Evolutionary conservation across 1,140 invertebrate species (phyloP).

Genomic region (Dinoponera quadriceps): DNA sequence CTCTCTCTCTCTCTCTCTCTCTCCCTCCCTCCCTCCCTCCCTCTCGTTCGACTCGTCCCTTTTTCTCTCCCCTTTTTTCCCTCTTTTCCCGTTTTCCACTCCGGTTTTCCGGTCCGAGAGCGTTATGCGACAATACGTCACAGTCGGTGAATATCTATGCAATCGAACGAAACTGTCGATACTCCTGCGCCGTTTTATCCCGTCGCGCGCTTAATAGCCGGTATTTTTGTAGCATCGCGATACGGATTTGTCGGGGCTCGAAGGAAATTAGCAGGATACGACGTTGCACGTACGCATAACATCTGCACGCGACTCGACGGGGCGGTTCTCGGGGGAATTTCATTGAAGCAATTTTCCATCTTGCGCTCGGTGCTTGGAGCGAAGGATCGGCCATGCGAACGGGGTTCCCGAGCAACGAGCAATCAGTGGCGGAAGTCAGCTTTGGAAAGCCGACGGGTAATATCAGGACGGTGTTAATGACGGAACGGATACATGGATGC

Average conservation of each 20-base stretch:
- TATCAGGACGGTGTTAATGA: background rate
- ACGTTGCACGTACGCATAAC: conserved; percentile 7
- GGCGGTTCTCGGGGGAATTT: conserved; percentile 23
- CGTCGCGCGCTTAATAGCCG: background rate
- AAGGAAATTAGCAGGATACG: conserved; percentile 41
- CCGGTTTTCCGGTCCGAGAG: background rate
- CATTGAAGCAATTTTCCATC: conserved; percentile 14
- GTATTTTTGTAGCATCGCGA: conserved; percentile 38
- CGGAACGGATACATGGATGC: background rate
- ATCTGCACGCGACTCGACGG: conserved; percentile 13
- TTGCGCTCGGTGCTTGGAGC: background rate
- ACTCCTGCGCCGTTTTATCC: conserved; percentile 1
- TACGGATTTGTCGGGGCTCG: conserved; percentile 11
- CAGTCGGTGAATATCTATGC: conserved; percentile 50
- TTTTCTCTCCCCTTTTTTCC: background rate
- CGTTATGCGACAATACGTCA: conserved; percentile 53
- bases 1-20: too few relatives aligned
- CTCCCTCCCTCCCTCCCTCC: background rate
- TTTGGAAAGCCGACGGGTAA: background rate
- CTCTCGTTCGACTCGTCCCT: background rate
- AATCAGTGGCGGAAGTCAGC: conserved; percentile 11
- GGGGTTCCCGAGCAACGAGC: conserved; percentile 2
- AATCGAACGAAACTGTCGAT: conserved; percentile 57
- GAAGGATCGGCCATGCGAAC: background rate
- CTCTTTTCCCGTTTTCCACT: background rate